Base-by-base conservation (phyloP, 2,888 invertebrate genomes). In the Heteromyza rotundicornis region DNA sequence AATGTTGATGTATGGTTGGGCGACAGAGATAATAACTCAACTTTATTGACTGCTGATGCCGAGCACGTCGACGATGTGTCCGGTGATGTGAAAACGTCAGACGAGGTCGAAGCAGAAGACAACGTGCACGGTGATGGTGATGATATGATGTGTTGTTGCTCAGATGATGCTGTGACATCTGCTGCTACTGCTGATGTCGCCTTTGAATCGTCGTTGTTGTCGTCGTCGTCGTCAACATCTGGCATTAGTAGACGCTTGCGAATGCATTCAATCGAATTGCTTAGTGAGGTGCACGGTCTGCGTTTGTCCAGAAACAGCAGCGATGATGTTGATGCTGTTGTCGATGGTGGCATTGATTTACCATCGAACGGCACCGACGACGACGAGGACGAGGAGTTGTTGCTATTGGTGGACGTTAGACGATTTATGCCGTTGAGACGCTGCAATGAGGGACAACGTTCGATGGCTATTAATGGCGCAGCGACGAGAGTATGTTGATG, bases 251-350 rank as follows among this genome's bases (percentile, higher is more conserved):
- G 54, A n/a, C 51, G 40, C 55, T 51, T 57, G 22, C 47, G 58
- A 44, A 68, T 64, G 60, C 69, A 66, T 52, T 69, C 69, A 56
- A 64, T 63, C 55, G 69, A 66, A 20, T 61, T 52, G 54, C 53
- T 64, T 60, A 66, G 49, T 58, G 69, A 69, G 35, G 59, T 60
- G 40, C 59, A 63, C 14, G 66, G 59, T 58, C 68, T 62, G 27
- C 63, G 58, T 57, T 51, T 64, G 49, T 64, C 61, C 44, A 60
- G 50, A 22, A 35, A 64, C 32, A 59, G 57, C 51, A 64, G 62
- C 22, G 59, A 40, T 10, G 35, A 35, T 17, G 47, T 20, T 19
- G 59, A 23, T n/a, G 51, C 10, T 17, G 56, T 23, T 1, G 58
- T 24, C 22, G 57, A 51, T 51, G 50, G n/a, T 51, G 50, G n/a